These are phyloP conservation scores for Capitella teleta DNA, from an alignment of 1,140 invertebrate species.

Conservation along the genomic window DNA sequence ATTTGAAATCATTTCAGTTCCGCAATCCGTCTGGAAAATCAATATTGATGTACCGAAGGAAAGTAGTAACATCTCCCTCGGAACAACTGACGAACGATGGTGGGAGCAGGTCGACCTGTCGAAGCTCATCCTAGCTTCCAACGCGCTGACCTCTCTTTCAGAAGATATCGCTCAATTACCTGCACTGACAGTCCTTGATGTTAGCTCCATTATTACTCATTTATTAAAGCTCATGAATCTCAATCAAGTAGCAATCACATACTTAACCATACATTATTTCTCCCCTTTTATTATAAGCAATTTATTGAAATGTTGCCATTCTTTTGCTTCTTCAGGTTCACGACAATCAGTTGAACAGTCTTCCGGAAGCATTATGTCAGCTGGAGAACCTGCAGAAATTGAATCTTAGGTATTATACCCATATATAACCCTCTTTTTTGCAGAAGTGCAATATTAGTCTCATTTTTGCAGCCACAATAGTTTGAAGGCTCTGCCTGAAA, in stretches of 20 bases:
- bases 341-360: conserved; percentile 58
- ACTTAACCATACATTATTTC: too few relatives aligned
- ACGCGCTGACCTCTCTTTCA: conserved; percentile 56
- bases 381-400: conserved; percentile 32
- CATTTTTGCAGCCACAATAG: conserved; percentile 40
- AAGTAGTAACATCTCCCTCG: conserved; percentile 52
- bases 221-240: too few relatives aligned
- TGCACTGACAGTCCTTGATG: conserved; percentile 59
- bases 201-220: conserved; percentile 39
- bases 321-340: conserved; percentile 52
- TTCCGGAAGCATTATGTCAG: conserved; percentile 40
- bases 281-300: too few relatives aligned
- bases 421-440: neutral
- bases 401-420: conserved; percentile 29
- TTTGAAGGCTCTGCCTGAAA: conserved; percentile 29
- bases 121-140: conserved; percentile 68
- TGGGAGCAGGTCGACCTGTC: conserved; percentile 72
- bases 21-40: conserved; percentile 66
- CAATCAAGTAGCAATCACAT: too few relatives aligned
- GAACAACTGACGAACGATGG: conserved; percentile 61
- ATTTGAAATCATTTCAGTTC: conserved; percentile 49
- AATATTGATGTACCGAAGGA: conserved; percentile 58
- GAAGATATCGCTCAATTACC: conserved; percentile 57
- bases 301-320: too few relatives aligned
- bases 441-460: neutral